Evolutionary conservation across 2,888 invertebrate species (phyloP).

Genomic region (Ophioninae sp.): DNA sequence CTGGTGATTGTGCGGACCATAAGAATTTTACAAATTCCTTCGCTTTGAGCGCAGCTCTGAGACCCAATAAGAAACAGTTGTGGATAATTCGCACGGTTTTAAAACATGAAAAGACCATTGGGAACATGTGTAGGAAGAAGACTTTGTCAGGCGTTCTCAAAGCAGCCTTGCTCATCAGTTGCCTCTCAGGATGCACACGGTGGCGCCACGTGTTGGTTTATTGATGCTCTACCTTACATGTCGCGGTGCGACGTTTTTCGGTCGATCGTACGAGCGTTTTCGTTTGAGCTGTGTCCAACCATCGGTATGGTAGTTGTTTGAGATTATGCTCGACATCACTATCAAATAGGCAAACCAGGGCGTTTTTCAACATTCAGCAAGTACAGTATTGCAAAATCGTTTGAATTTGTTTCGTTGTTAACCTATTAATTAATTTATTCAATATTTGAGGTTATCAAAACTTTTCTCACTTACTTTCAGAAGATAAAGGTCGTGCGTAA

Average conservation of each 20-base stretch:
- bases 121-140: background rate
- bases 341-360: background rate
- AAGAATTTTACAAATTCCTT: too few relatives aligned
- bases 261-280: conserved; percentile 25
- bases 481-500: too few relatives aligned
- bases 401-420: too few relatives aligned
- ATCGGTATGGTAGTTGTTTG: conserved; percentile 36
- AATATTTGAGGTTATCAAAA: too few relatives aligned
- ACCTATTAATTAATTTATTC: too few relatives aligned
- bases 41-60: too few relatives aligned
- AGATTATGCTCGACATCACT: background rate
- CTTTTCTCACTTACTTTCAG: too few relatives aligned
- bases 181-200: conserved; percentile 3
- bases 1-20: too few relatives aligned
- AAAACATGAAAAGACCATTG: background rate
- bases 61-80: too few relatives aligned
- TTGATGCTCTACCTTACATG: background rate
- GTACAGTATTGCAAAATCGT: too few relatives aligned
- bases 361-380: background rate
- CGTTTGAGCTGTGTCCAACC: conserved; percentile 6
- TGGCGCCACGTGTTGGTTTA: conserved; percentile 25
- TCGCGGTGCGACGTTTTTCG: conserved; percentile 15
- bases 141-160: background rate
- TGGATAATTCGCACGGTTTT: too few relatives aligned
- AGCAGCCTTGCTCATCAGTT: background rate